Evolutionary conservation across 2,888 invertebrate genomes (phyloP).

Genomic region (Frankliniella fusca): DNA sequence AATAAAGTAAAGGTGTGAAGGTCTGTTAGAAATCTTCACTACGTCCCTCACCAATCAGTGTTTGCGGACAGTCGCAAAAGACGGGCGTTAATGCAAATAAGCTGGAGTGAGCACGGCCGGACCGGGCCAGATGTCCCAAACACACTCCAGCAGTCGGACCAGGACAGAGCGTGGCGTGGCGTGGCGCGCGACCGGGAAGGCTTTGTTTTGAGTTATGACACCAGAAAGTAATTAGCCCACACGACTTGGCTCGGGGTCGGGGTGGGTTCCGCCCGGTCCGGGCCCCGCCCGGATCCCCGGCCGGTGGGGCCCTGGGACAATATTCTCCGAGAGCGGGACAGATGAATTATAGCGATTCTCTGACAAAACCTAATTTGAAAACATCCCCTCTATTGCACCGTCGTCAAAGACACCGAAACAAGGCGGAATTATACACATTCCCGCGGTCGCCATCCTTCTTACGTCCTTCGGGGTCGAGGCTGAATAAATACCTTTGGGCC

Average conservation of each 20-base stretch:
- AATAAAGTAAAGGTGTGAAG: no score
- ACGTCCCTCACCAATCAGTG: no score
- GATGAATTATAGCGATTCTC: constrained; percentile 15
- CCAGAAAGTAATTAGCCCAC: constrained; percentile 24
- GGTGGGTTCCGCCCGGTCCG: no score
- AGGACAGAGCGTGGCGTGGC: no score
- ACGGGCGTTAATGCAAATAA: no score
- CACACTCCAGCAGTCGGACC: no score
- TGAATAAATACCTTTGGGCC: background rate
- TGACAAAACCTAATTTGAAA: constrained; percentile 25
- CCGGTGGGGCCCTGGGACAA: background rate
- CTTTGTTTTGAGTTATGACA: constrained; percentile 7
- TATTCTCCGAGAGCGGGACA: background rate
- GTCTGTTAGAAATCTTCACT: no score
- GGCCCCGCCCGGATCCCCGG: background rate
- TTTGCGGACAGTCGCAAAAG: no score
- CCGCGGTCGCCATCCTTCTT: constrained; percentile 2
- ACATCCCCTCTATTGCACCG: constrained; percentile 16
- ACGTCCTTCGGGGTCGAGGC: background rate
- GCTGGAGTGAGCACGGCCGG: no score
- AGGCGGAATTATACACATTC: background rate
- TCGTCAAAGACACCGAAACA: constrained; percentile 25
- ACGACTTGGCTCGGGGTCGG: background rate
- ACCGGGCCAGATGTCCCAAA: no score
- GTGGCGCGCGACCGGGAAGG: background rate